Percentiles rank a stretch among this genome's conserved stretches.
phyloP scores from a whole-genome alignment of 2,113 vertebrate species.

The Paracanthobrama guichenoti region DNA sequence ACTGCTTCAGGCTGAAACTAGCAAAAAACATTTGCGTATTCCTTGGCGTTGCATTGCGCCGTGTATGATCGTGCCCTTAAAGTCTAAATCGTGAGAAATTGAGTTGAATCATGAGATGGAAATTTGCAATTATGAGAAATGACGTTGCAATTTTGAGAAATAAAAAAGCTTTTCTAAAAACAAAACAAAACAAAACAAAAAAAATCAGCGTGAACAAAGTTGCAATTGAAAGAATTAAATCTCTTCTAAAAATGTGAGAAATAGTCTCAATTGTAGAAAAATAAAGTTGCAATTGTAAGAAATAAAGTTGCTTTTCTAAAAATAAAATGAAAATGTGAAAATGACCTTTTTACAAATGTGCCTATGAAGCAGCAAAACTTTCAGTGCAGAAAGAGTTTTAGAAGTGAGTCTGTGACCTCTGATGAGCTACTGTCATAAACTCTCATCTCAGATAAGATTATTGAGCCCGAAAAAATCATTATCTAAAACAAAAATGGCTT shows the following conservation, averaged over 20 bases:
- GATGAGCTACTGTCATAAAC: not conserved
- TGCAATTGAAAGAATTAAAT: not conserved
- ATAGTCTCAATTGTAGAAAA: too few relatives aligned
- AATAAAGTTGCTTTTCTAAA: not conserved
- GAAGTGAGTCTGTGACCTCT: slow-evolving; percentile 45
- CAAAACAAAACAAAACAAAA: too few relatives aligned
- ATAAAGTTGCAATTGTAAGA: not conserved
- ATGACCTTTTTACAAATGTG: not conserved
- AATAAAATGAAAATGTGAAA: not conserved
- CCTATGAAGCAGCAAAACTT: not conserved
- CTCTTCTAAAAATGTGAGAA: too few relatives aligned
- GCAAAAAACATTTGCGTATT: too few relatives aligned
- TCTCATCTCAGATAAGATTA: slow-evolving; percentile 49
- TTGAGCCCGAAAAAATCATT: slow-evolving; percentile 48
- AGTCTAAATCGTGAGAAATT: too few relatives aligned
- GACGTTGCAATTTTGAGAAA: not conserved
- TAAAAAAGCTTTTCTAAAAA: too few relatives aligned
- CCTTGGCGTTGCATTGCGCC: too few relatives aligned
- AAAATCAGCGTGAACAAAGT: not conserved
- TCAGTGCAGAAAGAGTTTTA: not conserved
- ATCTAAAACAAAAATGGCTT: not conserved
- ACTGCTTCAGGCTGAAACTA: too few relatives aligned
- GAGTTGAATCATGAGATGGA: not conserved
- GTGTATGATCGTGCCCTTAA: too few relatives aligned
- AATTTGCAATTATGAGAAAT: not conserved